Base-by-base conservation (phyloP, 2,888 invertebrate genomes). In the Mythimna ferrago region DNA sequence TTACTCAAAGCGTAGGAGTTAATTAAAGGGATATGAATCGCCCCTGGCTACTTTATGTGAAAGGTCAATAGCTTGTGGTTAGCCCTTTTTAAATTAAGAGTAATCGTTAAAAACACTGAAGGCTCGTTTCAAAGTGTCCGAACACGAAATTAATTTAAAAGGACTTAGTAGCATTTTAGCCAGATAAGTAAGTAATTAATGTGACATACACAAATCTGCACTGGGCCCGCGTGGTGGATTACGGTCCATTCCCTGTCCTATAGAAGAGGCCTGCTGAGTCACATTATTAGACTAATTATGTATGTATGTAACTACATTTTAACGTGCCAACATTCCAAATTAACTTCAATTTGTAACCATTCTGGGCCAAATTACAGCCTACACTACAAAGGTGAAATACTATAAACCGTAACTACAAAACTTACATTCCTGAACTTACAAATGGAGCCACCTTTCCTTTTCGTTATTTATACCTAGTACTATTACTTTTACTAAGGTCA, bases 291-390 rank as follows among this genome's bases (percentile, higher is more conserved):
- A 14, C 41, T 44, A 5, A 44, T 44, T 44, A 44, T 44, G 4
- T 44, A 44, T 14, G 44, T 11, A 41, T 41, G 14, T 67, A 53
- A 70, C 53, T 54, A 16, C 19, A 56, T 35, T 67, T 66, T 62
- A 65, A 78, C 62, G 65, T 26, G 35, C 10, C 44, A 63, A 58
- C 21, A 66, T 35, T 62, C 35, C 35, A 44, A 35, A 81, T 53
- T 60, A 54, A 73, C 48, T 38, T 80, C 11, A 60, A 53, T 66
- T 81, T 68, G 61, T 67, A 62, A 58, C 35, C 57, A 62, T 84
- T 83, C 63, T 51, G 62, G 65, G 21, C 48, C 35, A 58, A 81
- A 78, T 81, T 81, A 76, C 66, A 26, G 44, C 64, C 54, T 54
- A 41, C 67, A 76, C 57, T 78, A 69, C 75, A 72, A 60, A n/a